phyloP scores from a whole-genome alignment of 2,797 vertebrate species.

The Luscinia megarhynchos region DNA sequence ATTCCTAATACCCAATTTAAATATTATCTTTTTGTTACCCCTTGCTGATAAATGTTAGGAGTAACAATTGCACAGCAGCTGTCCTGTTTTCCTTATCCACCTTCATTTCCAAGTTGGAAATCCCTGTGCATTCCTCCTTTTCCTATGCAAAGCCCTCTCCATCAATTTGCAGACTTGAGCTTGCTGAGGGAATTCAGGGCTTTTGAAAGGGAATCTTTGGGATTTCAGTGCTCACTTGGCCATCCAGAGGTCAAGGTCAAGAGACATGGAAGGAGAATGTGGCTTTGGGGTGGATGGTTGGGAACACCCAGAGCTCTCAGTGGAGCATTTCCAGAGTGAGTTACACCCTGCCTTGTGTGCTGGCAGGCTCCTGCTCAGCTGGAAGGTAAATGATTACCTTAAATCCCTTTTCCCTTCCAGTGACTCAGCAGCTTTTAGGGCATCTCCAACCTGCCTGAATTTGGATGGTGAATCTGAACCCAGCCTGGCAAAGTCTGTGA shows the following conservation, averaged over 20 bases:
- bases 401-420: background rate
- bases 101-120: fast-evolving
- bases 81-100: background rate
- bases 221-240: background rate
- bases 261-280: background rate
- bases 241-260: fast-evolving
- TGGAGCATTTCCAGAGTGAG: fast-evolving
- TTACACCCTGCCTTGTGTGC: background rate
- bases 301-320: background rate
- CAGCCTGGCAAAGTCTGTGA: background rate
- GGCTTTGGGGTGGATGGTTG: background rate
- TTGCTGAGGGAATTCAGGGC: background rate
- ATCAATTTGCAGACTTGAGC: background rate
- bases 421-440: background rate
- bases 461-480: background rate
- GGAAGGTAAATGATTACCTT: background rate
- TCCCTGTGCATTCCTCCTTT: background rate
- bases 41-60: background rate
- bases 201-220: background rate
- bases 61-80: background rate
- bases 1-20: background rate
- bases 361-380: background rate
- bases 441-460: background rate
- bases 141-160: background rate
- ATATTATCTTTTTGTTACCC: background rate